These are phyloP conservation scores for Poliocrania exsul DNA, from an alignment of 2,797 vertebrate species.

Conservation along the genomic window DNA sequence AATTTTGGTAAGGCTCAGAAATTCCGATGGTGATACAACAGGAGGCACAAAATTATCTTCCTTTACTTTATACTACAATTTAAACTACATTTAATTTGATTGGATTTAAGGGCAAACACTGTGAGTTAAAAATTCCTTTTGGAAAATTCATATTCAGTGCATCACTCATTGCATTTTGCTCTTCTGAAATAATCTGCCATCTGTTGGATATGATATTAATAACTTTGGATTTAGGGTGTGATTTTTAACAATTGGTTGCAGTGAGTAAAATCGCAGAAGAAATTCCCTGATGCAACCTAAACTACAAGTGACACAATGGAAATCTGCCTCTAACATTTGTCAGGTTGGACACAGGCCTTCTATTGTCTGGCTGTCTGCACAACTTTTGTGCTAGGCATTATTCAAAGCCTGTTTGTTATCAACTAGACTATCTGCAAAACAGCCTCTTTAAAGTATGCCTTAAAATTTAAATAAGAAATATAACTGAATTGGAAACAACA, in stretches of 20 bases:
- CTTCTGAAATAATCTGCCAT: constrained; percentile 62
- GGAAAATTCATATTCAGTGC: constrained; percentile 49
- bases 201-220: constrained; percentile 58
- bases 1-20: background rate
- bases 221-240: constrained; percentile 60
- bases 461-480: constrained; percentile 19
- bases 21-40: constrained; percentile 1
- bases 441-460: constrained; percentile 5
- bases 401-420: constrained; percentile 8
- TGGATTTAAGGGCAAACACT: constrained; percentile 40
- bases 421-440: background rate
- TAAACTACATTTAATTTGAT: constrained; percentile 57
- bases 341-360: constrained; percentile 41
- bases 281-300: constrained; percentile 48
- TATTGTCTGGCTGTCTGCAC: constrained; percentile 58
- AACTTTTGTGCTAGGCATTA: constrained; percentile 10
- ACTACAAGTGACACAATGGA: constrained; percentile 38
- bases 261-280: constrained; percentile 43
- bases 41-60: constrained; percentile 28
- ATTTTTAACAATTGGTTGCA: constrained; percentile 56
- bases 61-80: constrained; percentile 37
- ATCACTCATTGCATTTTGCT: constrained; percentile 58
- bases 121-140: constrained; percentile 33
- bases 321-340: constrained; percentile 24
- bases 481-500: constrained; percentile 15